phyloP scores from a whole-genome alignment of 1,140 invertebrate genomes.

The Magallana ariakensis region DNA sequence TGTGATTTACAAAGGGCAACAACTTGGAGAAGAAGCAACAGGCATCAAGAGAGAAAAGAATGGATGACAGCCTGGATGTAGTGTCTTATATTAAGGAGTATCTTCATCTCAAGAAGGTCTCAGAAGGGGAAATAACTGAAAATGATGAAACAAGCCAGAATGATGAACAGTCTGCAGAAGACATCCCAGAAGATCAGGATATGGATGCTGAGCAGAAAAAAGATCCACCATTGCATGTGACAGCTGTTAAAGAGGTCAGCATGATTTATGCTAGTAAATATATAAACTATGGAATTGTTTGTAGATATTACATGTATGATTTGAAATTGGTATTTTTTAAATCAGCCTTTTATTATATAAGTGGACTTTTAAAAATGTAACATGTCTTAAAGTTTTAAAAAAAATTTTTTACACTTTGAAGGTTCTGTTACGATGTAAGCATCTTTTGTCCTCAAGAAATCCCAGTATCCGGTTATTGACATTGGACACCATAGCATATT shows the following conservation, averaged over 20 bases:
- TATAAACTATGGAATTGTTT: no score
- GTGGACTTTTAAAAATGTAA: neutral
- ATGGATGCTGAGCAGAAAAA: slow-evolving; percentile 51
- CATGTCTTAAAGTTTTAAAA: neutral
- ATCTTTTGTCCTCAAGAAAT: slow-evolving; percentile 69
- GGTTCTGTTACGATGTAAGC: slow-evolving; percentile 71
- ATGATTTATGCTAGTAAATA: neutral
- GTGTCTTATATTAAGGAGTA: slow-evolving; percentile 42
- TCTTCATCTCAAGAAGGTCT: slow-evolving; percentile 57
- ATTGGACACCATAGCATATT: slow-evolving; percentile 67
- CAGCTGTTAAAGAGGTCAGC: slow-evolving; percentile 67
- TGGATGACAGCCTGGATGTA: neutral
- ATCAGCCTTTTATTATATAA: no score
- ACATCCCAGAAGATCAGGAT: slow-evolving; percentile 39
- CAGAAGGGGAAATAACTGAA: slow-evolving; percentile 54
- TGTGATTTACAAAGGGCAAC: neutral
- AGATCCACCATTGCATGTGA: slow-evolving; percentile 66
- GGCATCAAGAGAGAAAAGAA: neutral
- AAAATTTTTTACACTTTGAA: slow-evolving; percentile 3
- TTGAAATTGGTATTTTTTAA: no score
- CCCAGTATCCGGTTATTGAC: slow-evolving; percentile 70
- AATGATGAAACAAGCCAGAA: slow-evolving; percentile 46
- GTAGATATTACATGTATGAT: no score
- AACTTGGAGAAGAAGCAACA: neutral
- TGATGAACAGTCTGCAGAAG: neutral